phyloP scores from a whole-genome alignment of 1,140 invertebrate genomes.

The Heliconius hewitsoni region DNA sequence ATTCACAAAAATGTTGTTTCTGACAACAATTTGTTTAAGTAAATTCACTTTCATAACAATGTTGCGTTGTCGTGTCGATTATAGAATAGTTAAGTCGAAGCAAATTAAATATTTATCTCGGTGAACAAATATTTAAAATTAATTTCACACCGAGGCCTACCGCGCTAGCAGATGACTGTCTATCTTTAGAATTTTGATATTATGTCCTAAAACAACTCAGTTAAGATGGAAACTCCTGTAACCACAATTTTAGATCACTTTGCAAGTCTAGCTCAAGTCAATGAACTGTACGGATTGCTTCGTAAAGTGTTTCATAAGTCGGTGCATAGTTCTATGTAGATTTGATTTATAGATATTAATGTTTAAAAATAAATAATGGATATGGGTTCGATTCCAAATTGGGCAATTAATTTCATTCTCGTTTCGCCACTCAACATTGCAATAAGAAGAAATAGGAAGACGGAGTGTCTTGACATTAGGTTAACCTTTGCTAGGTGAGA shows the following conservation, averaged over 20 bases:
- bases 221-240: conserved; percentile 33
- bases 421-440: too few species aligned
- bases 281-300: conserved; percentile 28
- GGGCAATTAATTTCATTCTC: too few species aligned
- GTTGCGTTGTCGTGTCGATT: neutral
- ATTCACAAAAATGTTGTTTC: too few species aligned
- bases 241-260: conserved; percentile 16
- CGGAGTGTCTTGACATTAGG: too few species aligned
- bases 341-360: neutral
- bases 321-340: neutral
- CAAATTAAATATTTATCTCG: too few species aligned
- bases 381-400: too few species aligned
- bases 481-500: too few species aligned
- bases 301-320: conserved; percentile 14
- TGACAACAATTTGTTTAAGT: too few species aligned
- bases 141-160: neutral
- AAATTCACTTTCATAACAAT: neutral
- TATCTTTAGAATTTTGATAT: neutral
- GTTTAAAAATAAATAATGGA: too few species aligned
- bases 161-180: neutral
- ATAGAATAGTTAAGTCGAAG: neutral
- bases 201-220: neutral
- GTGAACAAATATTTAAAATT: neutral
- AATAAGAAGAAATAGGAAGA: too few species aligned
- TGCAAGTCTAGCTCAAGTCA: conserved; percentile 36